Conservation (phyloP, 2,797 vertebrate genomes). For the Hippopotamyrus pictus region DNA sequence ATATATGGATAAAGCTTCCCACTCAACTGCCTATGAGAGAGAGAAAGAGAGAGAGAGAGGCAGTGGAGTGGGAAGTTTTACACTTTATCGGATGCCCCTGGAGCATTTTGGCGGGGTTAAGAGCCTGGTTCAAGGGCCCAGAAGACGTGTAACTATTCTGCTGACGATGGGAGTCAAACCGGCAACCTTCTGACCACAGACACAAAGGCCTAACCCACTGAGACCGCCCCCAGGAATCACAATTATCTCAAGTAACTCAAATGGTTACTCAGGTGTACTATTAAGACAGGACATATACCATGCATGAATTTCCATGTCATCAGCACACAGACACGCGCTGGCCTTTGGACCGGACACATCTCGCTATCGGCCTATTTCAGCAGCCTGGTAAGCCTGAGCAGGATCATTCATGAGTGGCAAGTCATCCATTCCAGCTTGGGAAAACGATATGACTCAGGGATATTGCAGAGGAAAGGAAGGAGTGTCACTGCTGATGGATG, state of each 20-base stretch:
- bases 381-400: background rate
- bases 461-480: background rate
- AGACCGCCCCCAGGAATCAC: background rate
- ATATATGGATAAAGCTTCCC: background rate
- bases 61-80: background rate
- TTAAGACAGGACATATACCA: background rate
- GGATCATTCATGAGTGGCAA: background rate
- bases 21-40: background rate
- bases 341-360: background rate
- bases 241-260: background rate
- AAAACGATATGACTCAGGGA: constrained; percentile 4
- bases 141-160: background rate
- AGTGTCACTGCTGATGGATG: constrained; percentile 16
- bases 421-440: background rate
- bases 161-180: background rate
- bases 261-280: background rate
- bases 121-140: background rate
- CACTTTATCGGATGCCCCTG: background rate
- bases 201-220: background rate
- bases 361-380: background rate
- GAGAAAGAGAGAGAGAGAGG: background rate
- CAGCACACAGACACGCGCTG: background rate
- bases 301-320: background rate
- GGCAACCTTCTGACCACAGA: background rate
- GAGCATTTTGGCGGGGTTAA: background rate